Evolutionary conservation across 2,888 invertebrate genomes (phyloP).

Genomic region (Netelia fuscicornis): DNA sequence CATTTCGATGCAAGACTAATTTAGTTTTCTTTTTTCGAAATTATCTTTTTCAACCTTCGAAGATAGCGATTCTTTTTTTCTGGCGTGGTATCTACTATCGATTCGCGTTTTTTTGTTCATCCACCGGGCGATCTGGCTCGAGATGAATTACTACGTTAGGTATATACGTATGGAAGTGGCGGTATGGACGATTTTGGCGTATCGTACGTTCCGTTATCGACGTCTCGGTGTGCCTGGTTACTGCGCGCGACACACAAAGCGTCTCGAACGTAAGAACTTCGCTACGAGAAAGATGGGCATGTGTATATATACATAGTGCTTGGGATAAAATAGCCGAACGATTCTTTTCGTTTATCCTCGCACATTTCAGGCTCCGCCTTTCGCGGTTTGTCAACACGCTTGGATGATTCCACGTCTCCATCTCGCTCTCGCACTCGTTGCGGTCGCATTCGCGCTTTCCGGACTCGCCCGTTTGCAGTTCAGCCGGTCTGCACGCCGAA

Average conservation of each 20-base stretch:
- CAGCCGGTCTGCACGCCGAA: no score
- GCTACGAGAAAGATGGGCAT: conserved; percentile 20
- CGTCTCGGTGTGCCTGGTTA: conserved; percentile 46
- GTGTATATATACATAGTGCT: conserved; percentile 12
- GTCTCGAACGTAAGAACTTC: conserved; percentile 19
- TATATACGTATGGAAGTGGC: not conserved
- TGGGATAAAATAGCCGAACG: conserved; percentile 41
- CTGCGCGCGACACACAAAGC: conserved; percentile 62
- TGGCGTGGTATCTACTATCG: not conserved
- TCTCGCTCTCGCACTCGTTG: not conserved
- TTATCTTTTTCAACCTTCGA: not conserved
- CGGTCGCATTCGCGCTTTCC: conserved; percentile 10
- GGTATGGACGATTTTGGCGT: conserved; percentile 8
- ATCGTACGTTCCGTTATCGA: conserved; percentile 63
- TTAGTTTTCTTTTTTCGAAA: not conserved
- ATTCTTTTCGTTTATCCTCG: conserved; percentile 51
- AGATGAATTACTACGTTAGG: conserved; percentile 3
- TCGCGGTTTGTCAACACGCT: conserved; percentile 46
- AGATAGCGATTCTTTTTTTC: not conserved
- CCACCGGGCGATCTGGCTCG: not conserved
- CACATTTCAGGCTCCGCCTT: not conserved
- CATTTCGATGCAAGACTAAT: not conserved
- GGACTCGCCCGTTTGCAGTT: not conserved
- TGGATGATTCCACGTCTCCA: conserved; percentile 36
- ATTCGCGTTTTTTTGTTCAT: conserved; percentile 6